Conservation (phyloP, 1,140 invertebrate species). For the Oppia nitens region DNA sequence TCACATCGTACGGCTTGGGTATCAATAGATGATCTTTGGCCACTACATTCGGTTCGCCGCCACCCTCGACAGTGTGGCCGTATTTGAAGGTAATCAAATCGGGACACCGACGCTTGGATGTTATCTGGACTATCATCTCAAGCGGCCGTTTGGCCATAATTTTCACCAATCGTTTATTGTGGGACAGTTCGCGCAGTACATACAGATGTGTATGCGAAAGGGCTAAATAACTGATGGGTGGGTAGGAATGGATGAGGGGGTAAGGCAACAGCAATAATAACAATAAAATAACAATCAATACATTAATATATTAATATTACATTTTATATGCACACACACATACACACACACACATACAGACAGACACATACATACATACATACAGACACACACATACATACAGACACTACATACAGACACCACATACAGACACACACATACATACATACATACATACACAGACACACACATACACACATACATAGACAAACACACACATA, state of each 20-base stretch:
- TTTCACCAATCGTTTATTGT: constrained; percentile 53
- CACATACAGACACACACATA: no score
- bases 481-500: no score
- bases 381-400: no score
- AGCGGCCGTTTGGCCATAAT: constrained; percentile 67
- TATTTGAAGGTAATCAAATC: constrained; percentile 93
- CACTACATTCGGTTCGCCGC: constrained; percentile 30
- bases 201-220: constrained; percentile 75
- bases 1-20: constrained; percentile 16
- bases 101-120: constrained; percentile 77
- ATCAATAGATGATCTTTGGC: constrained; percentile 14
- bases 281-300: no score
- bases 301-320: no score
- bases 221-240: constrained; percentile 51
- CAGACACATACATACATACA: no score
- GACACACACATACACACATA: no score
- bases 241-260: constrained; percentile 20
- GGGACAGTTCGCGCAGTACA: constrained; percentile 60
- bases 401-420: no score
- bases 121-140: constrained; percentile 83
- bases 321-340: no score
- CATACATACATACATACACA: no score
- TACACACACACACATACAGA: no score
- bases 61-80: constrained; percentile 55
- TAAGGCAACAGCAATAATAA: no score